phyloP scores from a whole-genome alignment of 2,113 vertebrate genomes.

The Cololabis saira region DNA sequence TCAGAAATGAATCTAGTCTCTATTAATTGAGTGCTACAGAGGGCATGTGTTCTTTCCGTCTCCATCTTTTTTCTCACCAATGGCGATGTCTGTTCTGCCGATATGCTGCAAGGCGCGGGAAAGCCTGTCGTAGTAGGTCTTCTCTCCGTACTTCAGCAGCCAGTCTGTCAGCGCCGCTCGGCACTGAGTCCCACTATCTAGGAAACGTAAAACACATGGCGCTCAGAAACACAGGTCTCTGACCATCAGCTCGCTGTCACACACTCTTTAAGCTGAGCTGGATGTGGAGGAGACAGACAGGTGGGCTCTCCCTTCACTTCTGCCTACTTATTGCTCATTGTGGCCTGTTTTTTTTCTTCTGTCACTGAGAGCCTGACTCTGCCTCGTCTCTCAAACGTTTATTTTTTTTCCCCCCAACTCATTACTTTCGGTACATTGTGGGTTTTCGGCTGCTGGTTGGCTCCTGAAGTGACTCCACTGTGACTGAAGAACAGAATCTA shows the following conservation, averaged over 20 bases:
- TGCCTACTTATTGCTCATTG: constrained; percentile 3
- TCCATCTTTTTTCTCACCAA: constrained; percentile 65
- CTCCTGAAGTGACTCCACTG: too few species aligned
- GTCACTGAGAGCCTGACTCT: too few species aligned
- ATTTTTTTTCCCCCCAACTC: too few species aligned
- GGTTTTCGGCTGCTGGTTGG: too few species aligned
- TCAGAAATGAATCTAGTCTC: neutral
- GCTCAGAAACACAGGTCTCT: constrained; percentile 40
- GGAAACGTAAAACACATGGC: constrained; percentile 50
- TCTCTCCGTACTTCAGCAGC: constrained; percentile 66
- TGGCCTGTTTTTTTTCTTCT: neutral
- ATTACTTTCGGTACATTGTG: too few species aligned
- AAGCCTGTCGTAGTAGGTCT: constrained; percentile 79
- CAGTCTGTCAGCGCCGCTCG: constrained; percentile 66
- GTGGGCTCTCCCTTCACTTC: constrained; percentile 1
- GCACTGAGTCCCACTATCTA: constrained; percentile 66
- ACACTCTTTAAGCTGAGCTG: constrained; percentile 18
- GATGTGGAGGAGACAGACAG: constrained; percentile 26
- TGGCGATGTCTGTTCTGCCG: constrained; percentile 77
- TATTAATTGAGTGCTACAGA: neutral
- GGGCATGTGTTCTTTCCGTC: neutral
- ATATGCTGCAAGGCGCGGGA: constrained; percentile 74
- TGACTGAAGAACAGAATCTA: too few species aligned
- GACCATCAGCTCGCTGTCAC: constrained; percentile 25
- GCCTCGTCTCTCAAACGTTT: too few species aligned